Evolutionary conservation across 2,113 vertebrate genomes (phyloP).

Genomic region (Xiphophorus maculatus): DNA sequence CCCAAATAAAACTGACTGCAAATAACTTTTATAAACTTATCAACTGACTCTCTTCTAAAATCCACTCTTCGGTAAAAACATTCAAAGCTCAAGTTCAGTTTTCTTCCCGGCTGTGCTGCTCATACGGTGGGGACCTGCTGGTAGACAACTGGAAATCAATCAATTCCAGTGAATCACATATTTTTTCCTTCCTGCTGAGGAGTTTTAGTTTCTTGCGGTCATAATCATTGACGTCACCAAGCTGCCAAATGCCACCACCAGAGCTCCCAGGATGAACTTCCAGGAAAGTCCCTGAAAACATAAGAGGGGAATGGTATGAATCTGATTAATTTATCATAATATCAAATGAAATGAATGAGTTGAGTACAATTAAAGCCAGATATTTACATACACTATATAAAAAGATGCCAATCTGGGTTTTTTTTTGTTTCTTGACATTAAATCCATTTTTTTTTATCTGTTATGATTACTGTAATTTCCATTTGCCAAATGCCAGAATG

Average conservation of each 20-base stretch:
- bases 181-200: not conserved
- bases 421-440: not conserved
- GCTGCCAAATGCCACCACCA: constrained; percentile 80
- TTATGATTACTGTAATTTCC: not conserved
- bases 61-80: not conserved
- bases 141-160: constrained; percentile 11
- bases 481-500: not conserved
- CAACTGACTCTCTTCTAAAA: constrained; percentile 1
- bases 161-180: not conserved
- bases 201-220: constrained; percentile 76
- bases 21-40: constrained; percentile 4
- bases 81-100: constrained; percentile 9
- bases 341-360: not conserved
- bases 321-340: not conserved
- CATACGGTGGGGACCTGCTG: constrained; percentile 21
- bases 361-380: not conserved
- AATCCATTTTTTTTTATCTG: not conserved
- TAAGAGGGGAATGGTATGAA: not conserved
- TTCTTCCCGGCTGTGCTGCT: not conserved
- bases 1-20: constrained; percentile 47
- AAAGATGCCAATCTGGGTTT: not conserved
- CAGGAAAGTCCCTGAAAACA: constrained; percentile 78
- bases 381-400: not conserved
- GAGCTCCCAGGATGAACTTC: constrained; percentile 80
- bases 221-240: constrained; percentile 79